Base-by-base conservation (phyloP, 2,888 invertebrate species). In the Marasmarcha lunaedactyla region DNA sequence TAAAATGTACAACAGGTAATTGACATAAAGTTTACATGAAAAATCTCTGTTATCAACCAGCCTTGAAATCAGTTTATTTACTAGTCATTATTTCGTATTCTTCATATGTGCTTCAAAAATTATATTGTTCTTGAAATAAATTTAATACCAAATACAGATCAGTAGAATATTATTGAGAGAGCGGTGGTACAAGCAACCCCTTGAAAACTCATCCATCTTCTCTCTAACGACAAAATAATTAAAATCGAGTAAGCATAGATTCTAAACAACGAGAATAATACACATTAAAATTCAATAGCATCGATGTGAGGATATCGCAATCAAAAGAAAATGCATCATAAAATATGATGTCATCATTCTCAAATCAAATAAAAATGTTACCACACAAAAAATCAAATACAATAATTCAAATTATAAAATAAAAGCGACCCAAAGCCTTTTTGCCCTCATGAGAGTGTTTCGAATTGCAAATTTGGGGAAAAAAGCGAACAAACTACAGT, bases 391-490 rank as follows among this genome's bases (percentile, higher is more conserved):
- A 30, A 30, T 30, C 30, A 30, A 30, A 30, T 30, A 11, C 20
- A 30, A 9, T 4, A 30, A 30, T 11, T 11, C 10, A n/a, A 30
- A 30, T 30, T n/a, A 4, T n/a, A 4, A 30, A 30, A 11, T 30
- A 30, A 9, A 11, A 30, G 10, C n/a, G n/a, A n/a, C n/a, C 30
- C 11, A n/a, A 30, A 30, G 11, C 11, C 20, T 20, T 20, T 20
- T 20, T 20, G n/a, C 30, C 30, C 30, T 11, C 11, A 30, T n/a
- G 30, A 30, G 30, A 30, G 30, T 62, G 64, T 71, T 78, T 76
- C 71, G 73, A 79, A 79, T 83, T 77, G 76, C 79, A 79, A 81
- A 79, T 79, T 76, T 73, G 56, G 63, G 61, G 61, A 72, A 76
- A 78, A 81, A 77, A 70, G 62, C 71, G 68, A 59, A 67, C 66